Evolutionary conservation across 2,888 invertebrate genomes (phyloP).

Genomic region (Pristionchus arcanus): DNA sequence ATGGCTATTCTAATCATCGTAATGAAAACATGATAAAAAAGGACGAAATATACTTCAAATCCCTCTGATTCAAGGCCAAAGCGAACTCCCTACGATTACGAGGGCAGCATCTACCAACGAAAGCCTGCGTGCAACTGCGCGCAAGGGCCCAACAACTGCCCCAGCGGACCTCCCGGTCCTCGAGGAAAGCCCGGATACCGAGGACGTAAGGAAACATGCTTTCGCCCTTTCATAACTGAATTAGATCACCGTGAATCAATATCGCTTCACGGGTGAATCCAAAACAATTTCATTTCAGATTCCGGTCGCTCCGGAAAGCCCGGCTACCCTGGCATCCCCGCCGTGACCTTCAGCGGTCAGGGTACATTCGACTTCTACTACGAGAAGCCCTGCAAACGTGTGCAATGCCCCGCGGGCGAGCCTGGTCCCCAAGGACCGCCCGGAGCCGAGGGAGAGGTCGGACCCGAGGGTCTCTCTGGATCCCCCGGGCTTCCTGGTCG

Average conservation of each 20-base stretch:
- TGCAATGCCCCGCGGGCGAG: slow-evolving; percentile 58
- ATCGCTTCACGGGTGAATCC: not conserved
- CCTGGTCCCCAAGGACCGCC: slow-evolving; percentile 65
- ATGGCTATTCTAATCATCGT: too few species aligned
- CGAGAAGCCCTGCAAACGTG: slow-evolving; percentile 30
- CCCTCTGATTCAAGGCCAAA: not conserved
- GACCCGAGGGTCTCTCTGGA: slow-evolving; percentile 63
- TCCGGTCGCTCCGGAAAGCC: slow-evolving; percentile 60
- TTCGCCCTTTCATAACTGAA: not conserved
- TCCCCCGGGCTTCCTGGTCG: slow-evolving; percentile 65
- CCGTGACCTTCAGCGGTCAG: not conserved
- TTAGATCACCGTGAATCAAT: not conserved
- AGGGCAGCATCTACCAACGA: slow-evolving; percentile 12
- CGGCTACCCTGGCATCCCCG: slow-evolving; percentile 43
- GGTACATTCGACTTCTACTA: slow-evolving; percentile 36
- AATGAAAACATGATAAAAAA: too few species aligned
- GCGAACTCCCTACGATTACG: slow-evolving; percentile 19
- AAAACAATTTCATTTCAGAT: slow-evolving; percentile 51
- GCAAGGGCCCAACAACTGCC: slow-evolving; percentile 37
- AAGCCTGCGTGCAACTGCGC: slow-evolving; percentile 15
- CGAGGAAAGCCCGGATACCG: slow-evolving; percentile 60
- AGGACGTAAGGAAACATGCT: slow-evolving; percentile 51
- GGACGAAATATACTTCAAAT: too few species aligned
- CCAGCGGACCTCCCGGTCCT: slow-evolving; percentile 60
- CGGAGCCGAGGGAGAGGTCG: slow-evolving; percentile 62